These are phyloP conservation scores for Nineta flava DNA, from an alignment of 2,888 invertebrate genomes.

Conservation along the genomic window DNA sequence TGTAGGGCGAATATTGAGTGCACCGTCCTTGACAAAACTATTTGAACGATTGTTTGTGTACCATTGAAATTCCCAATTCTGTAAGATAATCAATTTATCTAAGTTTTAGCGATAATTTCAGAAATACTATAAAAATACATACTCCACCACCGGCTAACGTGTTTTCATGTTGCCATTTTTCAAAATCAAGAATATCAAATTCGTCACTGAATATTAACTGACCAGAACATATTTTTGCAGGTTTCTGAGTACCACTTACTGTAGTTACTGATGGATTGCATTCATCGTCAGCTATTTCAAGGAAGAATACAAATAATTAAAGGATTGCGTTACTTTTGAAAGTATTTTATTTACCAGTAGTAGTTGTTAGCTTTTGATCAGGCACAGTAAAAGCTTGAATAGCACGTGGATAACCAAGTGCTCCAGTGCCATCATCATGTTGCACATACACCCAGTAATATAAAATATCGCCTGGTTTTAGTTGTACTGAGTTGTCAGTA, in stretches of 20 bases:
- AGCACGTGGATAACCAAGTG: too few species aligned
- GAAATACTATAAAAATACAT: slow-evolving; percentile 5
- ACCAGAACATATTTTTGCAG: slow-evolving; percentile 31
- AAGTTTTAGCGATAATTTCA: background rate
- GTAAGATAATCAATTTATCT: slow-evolving; percentile 14
- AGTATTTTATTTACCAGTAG: too few species aligned
- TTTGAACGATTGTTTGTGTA: slow-evolving; percentile 51
- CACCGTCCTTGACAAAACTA: slow-evolving; percentile 40
- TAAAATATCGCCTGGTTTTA: background rate
- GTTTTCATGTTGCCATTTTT: slow-evolving; percentile 46
- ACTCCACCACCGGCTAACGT: slow-evolving; percentile 45
- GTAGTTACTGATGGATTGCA: slow-evolving; percentile 32
- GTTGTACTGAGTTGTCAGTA: background rate
- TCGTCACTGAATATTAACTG: slow-evolving; percentile 41
- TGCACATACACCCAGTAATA: background rate
- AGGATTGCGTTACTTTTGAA: too few species aligned
- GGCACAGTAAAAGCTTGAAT: too few species aligned
- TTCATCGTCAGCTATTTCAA: background rate
- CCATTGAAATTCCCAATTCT: slow-evolving; percentile 59
- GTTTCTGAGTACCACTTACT: slow-evolving; percentile 34
- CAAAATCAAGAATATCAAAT: slow-evolving; percentile 37
- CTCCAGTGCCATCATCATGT: too few species aligned
- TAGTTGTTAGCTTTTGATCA: too few species aligned
- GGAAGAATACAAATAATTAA: too few species aligned
- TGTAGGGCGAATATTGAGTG: slow-evolving; percentile 43